Evolutionary conservation across 2,888 invertebrate genomes (phyloP).

Genomic region (Tipula confusa): DNA sequence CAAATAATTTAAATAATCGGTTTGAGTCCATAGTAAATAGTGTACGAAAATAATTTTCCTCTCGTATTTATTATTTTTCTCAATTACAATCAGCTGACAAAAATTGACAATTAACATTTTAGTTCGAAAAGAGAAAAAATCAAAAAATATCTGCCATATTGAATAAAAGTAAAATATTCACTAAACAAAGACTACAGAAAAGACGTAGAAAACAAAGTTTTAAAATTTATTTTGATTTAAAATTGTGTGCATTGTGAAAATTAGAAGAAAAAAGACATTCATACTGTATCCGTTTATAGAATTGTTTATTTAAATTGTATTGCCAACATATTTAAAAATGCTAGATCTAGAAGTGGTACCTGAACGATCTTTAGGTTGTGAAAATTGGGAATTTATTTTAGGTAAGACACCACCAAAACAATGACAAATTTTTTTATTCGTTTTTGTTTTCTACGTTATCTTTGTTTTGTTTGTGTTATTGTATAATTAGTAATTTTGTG

Average conservation of each 20-base stretch:
- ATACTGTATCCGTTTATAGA: background rate
- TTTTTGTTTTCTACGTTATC: background rate
- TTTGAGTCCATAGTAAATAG: background rate
- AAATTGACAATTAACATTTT: slow-evolving; percentile 25
- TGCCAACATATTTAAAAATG: slow-evolving; percentile 57
- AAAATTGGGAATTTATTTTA: slow-evolving; percentile 96
- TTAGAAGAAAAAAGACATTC: slow-evolving; percentile 21
- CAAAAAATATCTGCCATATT: slow-evolving; percentile 6
- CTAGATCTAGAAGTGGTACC: slow-evolving; percentile 95
- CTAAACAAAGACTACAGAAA: slow-evolving; percentile 30
- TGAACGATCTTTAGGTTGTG: slow-evolving; percentile 91
- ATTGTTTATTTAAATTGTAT: slow-evolving; percentile 7
- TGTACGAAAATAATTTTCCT: background rate
- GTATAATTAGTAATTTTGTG: background rate
- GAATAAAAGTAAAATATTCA: background rate
- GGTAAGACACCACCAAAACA: slow-evolving; percentile 57
- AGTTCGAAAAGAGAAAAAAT: background rate
- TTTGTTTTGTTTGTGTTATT: background rate
- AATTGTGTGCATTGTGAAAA: background rate
- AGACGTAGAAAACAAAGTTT: slow-evolving; percentile 32
- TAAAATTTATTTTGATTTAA: slow-evolving; percentile 27
- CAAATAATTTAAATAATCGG: background rate
- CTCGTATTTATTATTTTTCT: background rate
- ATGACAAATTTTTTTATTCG: background rate
- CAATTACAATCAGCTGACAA: background rate